Conservation (phyloP, 2,888 invertebrate species). For the Drosophila subquinaria region DNA sequence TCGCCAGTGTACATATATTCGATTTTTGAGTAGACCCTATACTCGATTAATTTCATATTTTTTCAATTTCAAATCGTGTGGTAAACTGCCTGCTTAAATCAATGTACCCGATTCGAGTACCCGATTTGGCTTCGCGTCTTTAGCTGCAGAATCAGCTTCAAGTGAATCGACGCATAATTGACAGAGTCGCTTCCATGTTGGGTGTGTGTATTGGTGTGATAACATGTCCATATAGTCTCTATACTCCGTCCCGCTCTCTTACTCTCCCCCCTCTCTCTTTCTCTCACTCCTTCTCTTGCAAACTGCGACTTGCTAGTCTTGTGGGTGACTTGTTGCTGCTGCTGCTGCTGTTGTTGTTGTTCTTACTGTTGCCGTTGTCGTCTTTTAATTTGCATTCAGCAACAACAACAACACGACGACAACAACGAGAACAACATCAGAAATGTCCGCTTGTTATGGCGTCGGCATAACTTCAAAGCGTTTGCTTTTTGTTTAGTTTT, state of each 20-base stretch:
- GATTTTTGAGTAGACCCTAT: background rate
- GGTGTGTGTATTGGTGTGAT: constrained; percentile 55
- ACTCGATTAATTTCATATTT: background rate
- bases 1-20: no score
- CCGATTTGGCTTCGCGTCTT: background rate
- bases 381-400: constrained; percentile 74
- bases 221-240: constrained; percentile 55
- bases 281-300: background rate
- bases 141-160: constrained; percentile 18
- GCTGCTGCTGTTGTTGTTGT: no score
- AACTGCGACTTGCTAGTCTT: background rate
- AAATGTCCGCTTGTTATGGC: constrained; percentile 67
- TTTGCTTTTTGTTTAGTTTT: constrained; percentile 48
- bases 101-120: constrained; percentile 8
- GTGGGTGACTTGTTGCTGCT: constrained; percentile 20
- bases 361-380: constrained; percentile 35
- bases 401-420: constrained; percentile 38
- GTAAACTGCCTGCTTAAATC: background rate
- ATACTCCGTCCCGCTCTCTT: background rate
- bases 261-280: background rate
- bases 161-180: constrained; percentile 55
- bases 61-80: background rate
- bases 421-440: constrained; percentile 43
- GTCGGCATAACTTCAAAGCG: constrained; percentile 74
- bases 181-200: constrained; percentile 49